Evolutionary conservation across 2,113 vertebrate genomes (phyloP).

Genomic region (Laterallus jamaicensis): DNA sequence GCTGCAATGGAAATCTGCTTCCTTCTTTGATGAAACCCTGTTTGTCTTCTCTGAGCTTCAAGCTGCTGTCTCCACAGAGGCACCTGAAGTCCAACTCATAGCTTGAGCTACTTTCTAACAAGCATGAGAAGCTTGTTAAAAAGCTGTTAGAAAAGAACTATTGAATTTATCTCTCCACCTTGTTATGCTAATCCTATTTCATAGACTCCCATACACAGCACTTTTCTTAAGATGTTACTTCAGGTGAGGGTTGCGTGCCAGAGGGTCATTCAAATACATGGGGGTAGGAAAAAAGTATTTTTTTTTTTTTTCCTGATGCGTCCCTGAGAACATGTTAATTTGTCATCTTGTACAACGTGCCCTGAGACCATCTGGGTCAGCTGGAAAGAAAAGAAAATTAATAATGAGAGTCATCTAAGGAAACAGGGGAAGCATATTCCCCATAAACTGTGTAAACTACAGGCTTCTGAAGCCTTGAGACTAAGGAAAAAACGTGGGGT

Average conservation of each 20-base stretch:
- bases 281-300: background rate
- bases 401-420: background rate
- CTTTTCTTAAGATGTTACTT: background rate
- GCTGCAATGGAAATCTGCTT: background rate
- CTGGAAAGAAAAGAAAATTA: slow-evolving; percentile 15
- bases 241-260: background rate
- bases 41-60: background rate
- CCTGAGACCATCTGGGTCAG: background rate
- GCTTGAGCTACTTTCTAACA: background rate
- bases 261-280: background rate
- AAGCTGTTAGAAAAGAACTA: background rate
- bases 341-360: background rate
- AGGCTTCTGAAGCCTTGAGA: background rate
- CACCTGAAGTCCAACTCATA: background rate
- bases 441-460: background rate
- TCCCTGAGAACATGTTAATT: slow-evolving; percentile 11
- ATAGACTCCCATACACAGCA: background rate
- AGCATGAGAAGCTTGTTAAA: background rate
- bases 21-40: background rate
- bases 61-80: background rate
- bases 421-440: background rate
- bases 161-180: background rate
- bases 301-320: accelerated
- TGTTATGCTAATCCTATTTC: background rate
- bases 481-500: background rate